These are phyloP conservation scores for Drosophila nebulosa DNA, from an alignment of 1,140 invertebrate species.

Conservation along the genomic window DNA sequence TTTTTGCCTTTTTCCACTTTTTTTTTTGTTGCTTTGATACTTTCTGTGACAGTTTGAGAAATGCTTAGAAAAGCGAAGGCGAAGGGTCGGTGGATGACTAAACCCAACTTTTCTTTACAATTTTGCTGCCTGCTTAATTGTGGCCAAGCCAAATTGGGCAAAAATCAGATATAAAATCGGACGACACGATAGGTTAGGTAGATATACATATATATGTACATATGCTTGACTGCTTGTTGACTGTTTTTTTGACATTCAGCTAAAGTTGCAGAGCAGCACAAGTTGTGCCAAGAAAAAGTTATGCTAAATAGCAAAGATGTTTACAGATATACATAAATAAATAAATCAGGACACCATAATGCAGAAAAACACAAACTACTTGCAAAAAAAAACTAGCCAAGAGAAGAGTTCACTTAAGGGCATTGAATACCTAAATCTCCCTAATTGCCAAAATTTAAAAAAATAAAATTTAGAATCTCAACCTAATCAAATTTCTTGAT, in stretches of 20 bases:
- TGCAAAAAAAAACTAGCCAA: too few species aligned
- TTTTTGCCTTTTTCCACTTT: too few species aligned
- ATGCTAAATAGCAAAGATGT: background rate
- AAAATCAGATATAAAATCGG: conserved; percentile 5
- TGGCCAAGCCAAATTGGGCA: conserved; percentile 24
- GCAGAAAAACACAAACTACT: too few species aligned
- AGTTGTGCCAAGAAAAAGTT: background rate
- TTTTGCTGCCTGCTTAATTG: conserved; percentile 47
- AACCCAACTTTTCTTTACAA: background rate
- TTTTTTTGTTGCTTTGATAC: background rate
- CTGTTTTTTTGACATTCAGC: background rate
- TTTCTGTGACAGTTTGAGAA: conserved; percentile 59
- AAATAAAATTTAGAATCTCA: too few species aligned
- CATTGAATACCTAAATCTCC: too few species aligned
- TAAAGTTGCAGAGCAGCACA: background rate
- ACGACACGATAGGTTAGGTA: background rate
- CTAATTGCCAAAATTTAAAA: too few species aligned
- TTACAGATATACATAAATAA: background rate
- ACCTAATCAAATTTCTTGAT: too few species aligned
- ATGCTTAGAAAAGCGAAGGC: conserved; percentile 24
- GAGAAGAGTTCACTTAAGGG: too few species aligned
- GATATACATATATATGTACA: too few species aligned
- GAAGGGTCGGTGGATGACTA: background rate
- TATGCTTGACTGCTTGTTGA: background rate
- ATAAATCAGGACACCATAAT: too few species aligned